Conservation (phyloP, 2,797 vertebrate genomes). For the Picus viridis region DNA sequence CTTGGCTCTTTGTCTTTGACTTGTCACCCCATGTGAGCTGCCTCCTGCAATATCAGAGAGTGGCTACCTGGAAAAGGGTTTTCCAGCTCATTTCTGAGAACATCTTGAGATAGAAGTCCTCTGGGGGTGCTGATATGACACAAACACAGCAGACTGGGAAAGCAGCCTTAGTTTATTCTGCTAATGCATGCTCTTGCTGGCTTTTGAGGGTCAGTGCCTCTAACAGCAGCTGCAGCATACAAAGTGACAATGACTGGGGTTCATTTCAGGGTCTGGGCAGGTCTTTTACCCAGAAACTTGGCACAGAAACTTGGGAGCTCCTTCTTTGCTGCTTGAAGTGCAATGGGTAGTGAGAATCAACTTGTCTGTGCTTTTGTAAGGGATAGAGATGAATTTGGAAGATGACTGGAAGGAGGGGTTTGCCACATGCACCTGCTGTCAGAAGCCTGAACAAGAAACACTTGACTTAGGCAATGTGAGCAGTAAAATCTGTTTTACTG, state of each 20-base stretch:
- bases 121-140: background rate
- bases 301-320: background rate
- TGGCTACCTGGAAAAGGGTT: background rate
- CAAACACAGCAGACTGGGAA: background rate
- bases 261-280: background rate
- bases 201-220: background rate
- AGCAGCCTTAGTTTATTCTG: background rate
- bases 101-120: background rate
- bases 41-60: background rate
- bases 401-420: background rate
- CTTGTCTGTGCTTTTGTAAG: background rate
- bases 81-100: background rate
- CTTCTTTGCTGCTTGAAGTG: background rate
- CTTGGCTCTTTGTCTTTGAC: background rate
- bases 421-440: background rate
- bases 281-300: background rate
- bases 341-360: background rate
- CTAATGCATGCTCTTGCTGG: background rate
- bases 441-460: background rate
- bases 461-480: background rate
- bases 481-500: background rate
- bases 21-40: background rate
- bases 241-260: background rate
- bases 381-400: background rate
- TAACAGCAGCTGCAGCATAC: background rate